Percentiles rank a stretch among this genome's conserved stretches.
Conservation (phyloP, 1,140 invertebrate genomes). For the honey bee (Apis mellifera) region Amel_HAv3.1 CM009931.2:39501-40000, state of each 20-base stretch:
- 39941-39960: constrained; percentile 14
- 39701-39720: background rate
- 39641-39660: background rate
- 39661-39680: constrained; percentile 11
- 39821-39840: background rate
- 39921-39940: constrained; percentile 42
- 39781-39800: background rate
- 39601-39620: background rate
- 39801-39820: background rate
- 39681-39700: background rate
- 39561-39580: constrained; percentile 6
- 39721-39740: background rate
- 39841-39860: background rate
- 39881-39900: constrained; percentile 10
- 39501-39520: constrained; percentile 2
- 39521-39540: constrained; percentile 35
- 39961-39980: background rate
- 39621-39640: background rate
- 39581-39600: background rate
- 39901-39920: constrained; percentile 31
- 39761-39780: background rate
- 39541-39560: constrained; percentile 1
- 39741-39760: constrained; percentile 30
- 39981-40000: constrained; percentile 13
- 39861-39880: constrained; percentile 14